Conservation (phyloP, 1,140 invertebrate species). For the Brachionus calyciflorus region DNA sequence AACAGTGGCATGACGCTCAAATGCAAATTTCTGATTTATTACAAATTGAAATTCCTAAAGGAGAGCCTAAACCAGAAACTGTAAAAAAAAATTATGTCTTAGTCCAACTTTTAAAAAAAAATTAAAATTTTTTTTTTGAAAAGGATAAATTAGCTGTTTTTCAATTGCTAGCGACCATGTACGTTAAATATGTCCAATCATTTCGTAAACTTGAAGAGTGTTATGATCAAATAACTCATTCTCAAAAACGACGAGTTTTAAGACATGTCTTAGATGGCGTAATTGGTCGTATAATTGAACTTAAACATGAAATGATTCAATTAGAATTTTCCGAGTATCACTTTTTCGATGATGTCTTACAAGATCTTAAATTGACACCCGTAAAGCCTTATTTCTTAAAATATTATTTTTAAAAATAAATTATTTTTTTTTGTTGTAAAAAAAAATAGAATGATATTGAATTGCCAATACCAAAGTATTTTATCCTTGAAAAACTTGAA, state of each 20-base stretch:
- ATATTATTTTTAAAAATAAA: background rate
- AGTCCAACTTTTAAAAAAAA: background rate
- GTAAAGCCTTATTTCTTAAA: slow-evolving; percentile 57
- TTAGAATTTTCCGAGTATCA: slow-evolving; percentile 79
- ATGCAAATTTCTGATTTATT: slow-evolving; percentile 56
- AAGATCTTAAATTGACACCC: slow-evolving; percentile 65
- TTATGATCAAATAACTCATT: slow-evolving; percentile 85
- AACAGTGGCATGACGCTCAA: slow-evolving; percentile 61
- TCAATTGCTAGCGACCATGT: slow-evolving; percentile 62
- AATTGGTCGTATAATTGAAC: slow-evolving; percentile 69
- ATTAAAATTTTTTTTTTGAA: slow-evolving; percentile 25
- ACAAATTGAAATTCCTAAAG: slow-evolving; percentile 56
- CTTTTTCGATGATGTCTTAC: slow-evolving; percentile 76
- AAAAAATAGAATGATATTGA: slow-evolving; percentile 60
- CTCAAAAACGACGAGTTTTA: slow-evolving; percentile 80
- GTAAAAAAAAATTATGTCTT: slow-evolving; percentile 50
- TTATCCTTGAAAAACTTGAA: slow-evolving; percentile 57
- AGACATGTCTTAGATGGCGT: slow-evolving; percentile 74
- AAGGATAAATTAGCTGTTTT: slow-evolving; percentile 60
- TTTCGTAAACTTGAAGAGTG: slow-evolving; percentile 73
- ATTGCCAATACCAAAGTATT: slow-evolving; percentile 63
- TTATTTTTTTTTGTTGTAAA: background rate
- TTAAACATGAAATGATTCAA: slow-evolving; percentile 76
- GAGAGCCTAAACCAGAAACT: slow-evolving; percentile 59
- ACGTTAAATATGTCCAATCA: slow-evolving; percentile 75